A percentile compares a stretch with the other conserved stretches of the same genome.
Conservation (phyloP, 2,797 vertebrate species). For the Paramormyrops hopkinsi region DNA sequence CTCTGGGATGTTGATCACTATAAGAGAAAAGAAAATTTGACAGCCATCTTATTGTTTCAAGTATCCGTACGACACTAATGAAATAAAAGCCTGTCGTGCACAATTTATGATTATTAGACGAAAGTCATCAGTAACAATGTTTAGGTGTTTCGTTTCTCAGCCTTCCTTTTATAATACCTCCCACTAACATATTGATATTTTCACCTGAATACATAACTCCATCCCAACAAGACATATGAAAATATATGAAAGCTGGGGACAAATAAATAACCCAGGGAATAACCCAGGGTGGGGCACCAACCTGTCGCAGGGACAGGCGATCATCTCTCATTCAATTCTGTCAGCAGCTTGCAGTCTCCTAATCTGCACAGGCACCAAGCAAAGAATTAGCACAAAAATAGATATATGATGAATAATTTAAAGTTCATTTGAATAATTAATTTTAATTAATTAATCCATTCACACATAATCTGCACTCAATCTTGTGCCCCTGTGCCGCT, state of each 20-base stretch:
- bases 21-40: neutral
- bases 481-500: neutral
- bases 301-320: neutral
- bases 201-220: neutral
- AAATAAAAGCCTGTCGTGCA: neutral
- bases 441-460: slow-evolving; percentile 7
- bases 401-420: slow-evolving; percentile 10
- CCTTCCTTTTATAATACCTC: neutral
- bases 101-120: neutral
- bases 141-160: neutral
- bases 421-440: neutral
- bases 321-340: neutral
- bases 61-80: neutral
- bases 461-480: neutral
- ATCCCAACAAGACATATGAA: neutral
- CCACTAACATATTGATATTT: neutral
- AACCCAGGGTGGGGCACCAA: neutral
- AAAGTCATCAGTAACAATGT: neutral
- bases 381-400: slow-evolving; percentile 7
- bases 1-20: neutral
- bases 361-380: neutral
- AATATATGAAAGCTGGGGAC: neutral
- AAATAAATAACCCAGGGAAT: neutral
- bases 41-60: neutral
- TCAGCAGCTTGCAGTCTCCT: neutral